Conservation (phyloP, 2,113 vertebrate genomes). For the Hemichromis elongatus region DNA sequence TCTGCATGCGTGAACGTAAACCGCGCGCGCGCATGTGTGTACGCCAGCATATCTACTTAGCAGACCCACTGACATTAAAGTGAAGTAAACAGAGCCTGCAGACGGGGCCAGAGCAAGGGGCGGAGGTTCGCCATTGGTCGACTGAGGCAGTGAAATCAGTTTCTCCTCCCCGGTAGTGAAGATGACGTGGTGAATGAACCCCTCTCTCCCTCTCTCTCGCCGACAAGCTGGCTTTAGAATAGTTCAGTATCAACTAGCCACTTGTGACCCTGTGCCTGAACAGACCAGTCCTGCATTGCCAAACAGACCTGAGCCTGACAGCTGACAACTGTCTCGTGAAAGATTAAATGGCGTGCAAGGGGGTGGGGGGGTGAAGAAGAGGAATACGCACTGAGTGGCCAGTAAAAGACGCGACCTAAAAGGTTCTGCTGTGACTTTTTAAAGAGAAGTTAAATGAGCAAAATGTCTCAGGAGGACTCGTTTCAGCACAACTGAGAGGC, state of each 20-base stretch:
- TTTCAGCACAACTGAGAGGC: not conserved
- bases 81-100: slow-evolving; percentile 29
- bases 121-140: slow-evolving; percentile 11
- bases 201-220: not conserved
- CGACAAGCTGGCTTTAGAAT: not conserved
- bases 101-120: not conserved
- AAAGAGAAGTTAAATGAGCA: not conserved
- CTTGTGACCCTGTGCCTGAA: not conserved
- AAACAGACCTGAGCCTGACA: not conserved
- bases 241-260: slow-evolving; percentile 6
- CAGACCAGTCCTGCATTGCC: slow-evolving; percentile 4
- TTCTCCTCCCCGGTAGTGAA: slow-evolving; percentile 24
- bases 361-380: not conserved
- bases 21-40: not conserved
- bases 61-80: slow-evolving; percentile 44
- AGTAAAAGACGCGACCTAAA: not conserved
- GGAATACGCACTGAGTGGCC: not conserved
- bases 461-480: slow-evolving; percentile 5
- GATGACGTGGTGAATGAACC: slow-evolving; percentile 4
- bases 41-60: slow-evolving; percentile 21
- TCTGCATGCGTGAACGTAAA: not conserved
- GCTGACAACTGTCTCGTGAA: not conserved
- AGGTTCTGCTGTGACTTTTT: not conserved
- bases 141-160: not conserved
- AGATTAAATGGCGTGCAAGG: not conserved